Evolutionary conservation across 2,888 invertebrate species (phyloP).

Genomic region (Acheta domesticus): DNA sequence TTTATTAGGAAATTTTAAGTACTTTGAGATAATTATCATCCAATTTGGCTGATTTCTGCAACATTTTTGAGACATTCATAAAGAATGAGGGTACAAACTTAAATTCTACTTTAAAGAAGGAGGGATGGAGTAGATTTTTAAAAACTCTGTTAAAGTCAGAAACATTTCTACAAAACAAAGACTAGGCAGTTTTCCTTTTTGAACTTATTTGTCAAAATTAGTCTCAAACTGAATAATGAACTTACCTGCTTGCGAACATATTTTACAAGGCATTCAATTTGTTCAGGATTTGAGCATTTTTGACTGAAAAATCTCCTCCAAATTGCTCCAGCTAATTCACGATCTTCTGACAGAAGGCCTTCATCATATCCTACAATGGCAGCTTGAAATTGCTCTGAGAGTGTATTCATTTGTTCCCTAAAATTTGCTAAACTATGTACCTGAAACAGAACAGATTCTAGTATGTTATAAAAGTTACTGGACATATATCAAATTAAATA

Average conservation of each 20-base stretch:
- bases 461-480: slow-evolving; percentile 26
- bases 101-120: no score
- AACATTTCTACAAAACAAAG: no score
- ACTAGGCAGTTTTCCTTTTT: slow-evolving; percentile 42
- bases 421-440: slow-evolving; percentile 60
- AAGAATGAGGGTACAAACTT: no score
- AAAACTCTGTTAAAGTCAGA: no score
- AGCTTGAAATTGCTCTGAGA: slow-evolving; percentile 80
- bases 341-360: slow-evolving; percentile 73
- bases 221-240: slow-evolving; percentile 48
- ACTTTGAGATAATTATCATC: no score
- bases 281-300: slow-evolving; percentile 59
- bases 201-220: slow-evolving; percentile 56
- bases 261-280: slow-evolving; percentile 67
- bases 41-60: no score
- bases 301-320: slow-evolving; percentile 80
- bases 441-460: slow-evolving; percentile 48
- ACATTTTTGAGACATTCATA: no score
- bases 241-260: slow-evolving; percentile 74
- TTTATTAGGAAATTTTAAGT: no score
- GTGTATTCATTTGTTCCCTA: slow-evolving; percentile 59
- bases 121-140: no score
- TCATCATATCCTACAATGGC: slow-evolving; percentile 83
- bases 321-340: slow-evolving; percentile 71
- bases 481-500: neutral